Conservation (phyloP, 2,888 invertebrate genomes). For the Aleiodes leptofemur region DNA sequence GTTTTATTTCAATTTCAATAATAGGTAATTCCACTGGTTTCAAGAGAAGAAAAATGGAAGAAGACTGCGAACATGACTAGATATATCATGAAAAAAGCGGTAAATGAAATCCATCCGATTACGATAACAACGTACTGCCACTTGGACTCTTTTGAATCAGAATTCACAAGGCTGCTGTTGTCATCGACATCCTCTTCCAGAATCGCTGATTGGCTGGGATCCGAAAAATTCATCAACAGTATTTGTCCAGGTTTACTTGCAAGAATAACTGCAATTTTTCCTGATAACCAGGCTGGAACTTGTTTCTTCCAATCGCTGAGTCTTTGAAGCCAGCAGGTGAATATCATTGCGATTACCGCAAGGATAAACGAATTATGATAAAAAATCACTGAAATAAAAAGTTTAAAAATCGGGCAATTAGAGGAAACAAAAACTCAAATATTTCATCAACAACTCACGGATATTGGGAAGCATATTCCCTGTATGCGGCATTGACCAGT, state of each 20-base stretch:
- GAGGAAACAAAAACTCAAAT: neutral
- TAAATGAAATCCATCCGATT: conserved; percentile 64
- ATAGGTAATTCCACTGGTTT: no score
- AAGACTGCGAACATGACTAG: conserved; percentile 59
- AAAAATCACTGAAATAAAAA: conserved; percentile 64
- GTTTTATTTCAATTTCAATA: no score
- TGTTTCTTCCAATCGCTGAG: conserved; percentile 55
- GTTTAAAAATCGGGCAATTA: neutral
- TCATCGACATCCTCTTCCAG: conserved; percentile 62
- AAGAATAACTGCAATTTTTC: conserved; percentile 56
- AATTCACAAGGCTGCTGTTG: conserved; percentile 57
- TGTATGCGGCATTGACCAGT: conserved; percentile 78
- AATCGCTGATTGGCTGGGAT: conserved; percentile 63
- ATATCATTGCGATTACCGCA: conserved; percentile 56
- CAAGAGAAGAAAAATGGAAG: conserved; percentile 51
- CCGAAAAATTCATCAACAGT: conserved; percentile 62
- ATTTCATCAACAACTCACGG: conserved; percentile 55
- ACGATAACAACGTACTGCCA: conserved; percentile 64
- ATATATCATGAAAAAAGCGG: conserved; percentile 58
- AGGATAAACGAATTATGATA: conserved; percentile 64
- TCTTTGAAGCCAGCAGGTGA: conserved; percentile 56
- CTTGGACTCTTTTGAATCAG: conserved; percentile 44
- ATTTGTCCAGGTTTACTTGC: conserved; percentile 64
- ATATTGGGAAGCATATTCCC: conserved; percentile 68
- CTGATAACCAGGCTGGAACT: conserved; percentile 63